These are phyloP conservation scores for Drosophila gunungcola DNA, from an alignment of 1,140 invertebrate species.

Conservation along the genomic window DNA sequence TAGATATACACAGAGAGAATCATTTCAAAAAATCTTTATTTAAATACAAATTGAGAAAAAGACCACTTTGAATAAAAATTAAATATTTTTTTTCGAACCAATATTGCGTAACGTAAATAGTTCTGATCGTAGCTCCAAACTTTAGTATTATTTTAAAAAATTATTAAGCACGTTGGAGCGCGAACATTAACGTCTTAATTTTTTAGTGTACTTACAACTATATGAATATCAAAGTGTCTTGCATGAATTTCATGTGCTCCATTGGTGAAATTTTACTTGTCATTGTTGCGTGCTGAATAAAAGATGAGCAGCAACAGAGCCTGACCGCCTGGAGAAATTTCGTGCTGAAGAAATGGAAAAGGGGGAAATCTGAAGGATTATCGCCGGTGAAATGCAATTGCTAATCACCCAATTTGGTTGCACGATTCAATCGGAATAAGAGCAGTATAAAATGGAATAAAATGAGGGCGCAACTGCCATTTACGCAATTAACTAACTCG, in stretches of 20 bases:
- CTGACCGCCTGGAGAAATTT: slow-evolving; percentile 12
- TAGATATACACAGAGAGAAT: background rate
- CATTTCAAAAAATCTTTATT: no score
- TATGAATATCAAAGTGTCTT: slow-evolving; percentile 71
- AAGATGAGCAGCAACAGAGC: slow-evolving; percentile 34
- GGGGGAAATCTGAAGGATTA: slow-evolving; percentile 13
- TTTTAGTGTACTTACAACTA: slow-evolving; percentile 28
- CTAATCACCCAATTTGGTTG: slow-evolving; percentile 45
- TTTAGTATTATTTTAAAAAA: background rate
- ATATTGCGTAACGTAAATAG: no score
- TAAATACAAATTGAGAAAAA: no score
- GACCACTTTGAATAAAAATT: no score
- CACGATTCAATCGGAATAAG: slow-evolving; percentile 51
- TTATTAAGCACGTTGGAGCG: background rate
- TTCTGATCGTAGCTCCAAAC: no score
- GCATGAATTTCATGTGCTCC: slow-evolving; percentile 50
- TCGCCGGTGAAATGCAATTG: slow-evolving; percentile 28
- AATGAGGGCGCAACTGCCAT: slow-evolving; percentile 42
- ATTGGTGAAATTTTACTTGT: slow-evolving; percentile 49
- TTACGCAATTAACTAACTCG: slow-evolving; percentile 75
- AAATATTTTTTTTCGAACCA: no score
- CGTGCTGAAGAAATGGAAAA: background rate
- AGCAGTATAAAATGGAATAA: slow-evolving; percentile 21
- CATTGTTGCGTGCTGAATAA: slow-evolving; percentile 53
- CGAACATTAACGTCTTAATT: background rate